Base-by-base conservation (phyloP, 2,888 invertebrate genomes). In the Eupelmus urozonus region DNA sequence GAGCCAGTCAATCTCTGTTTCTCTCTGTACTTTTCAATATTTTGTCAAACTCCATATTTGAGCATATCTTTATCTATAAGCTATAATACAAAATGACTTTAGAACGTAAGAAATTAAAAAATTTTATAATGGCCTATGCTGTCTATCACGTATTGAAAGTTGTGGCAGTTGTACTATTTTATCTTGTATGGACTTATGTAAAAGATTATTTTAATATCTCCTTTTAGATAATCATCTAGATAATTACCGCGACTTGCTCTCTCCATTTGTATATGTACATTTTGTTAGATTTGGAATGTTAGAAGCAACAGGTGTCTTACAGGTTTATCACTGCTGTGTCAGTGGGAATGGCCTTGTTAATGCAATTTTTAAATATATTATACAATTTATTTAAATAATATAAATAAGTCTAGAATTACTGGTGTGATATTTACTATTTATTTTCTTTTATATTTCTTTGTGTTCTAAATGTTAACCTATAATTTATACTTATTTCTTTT, bases 111-210 rank as follows among this genome's bases (percentile, higher is more conserved):
- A 25, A 79, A 59, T 16, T 76, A 25, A 73, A 51, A 9, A 76
- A 51, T 25, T 57, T 65, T 57, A 25, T 80, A 78, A 67, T 71
- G 63, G 62, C 40, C 40, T 80, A 80, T 72, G 63, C 59, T 13
- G 78, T 80, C 2, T 80, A 80, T 69, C 80, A 80, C 27, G 18
- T 80, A 16, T 42, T 80, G 11, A 80, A 80, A 69, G 53, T 80
- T 59, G 67, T 27, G 42, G 80, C 67, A 20, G 80, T 34, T 42
- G 20, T 80, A 63, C 25, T 80, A 34, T 20, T 80, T 57, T 80
- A 59, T 75, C 42, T 75, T 42, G 27, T 76, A 63, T 80, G 62
- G 67, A 11, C 16, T 18, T 49, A 20, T 25, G 4, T 78, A 55
- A 80, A 76, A 73, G 70, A 72, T 55, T 77, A 75, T 65, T 71